Conservation (phyloP, 2,113 vertebrate genomes). For the Isichthys henryi region DNA sequence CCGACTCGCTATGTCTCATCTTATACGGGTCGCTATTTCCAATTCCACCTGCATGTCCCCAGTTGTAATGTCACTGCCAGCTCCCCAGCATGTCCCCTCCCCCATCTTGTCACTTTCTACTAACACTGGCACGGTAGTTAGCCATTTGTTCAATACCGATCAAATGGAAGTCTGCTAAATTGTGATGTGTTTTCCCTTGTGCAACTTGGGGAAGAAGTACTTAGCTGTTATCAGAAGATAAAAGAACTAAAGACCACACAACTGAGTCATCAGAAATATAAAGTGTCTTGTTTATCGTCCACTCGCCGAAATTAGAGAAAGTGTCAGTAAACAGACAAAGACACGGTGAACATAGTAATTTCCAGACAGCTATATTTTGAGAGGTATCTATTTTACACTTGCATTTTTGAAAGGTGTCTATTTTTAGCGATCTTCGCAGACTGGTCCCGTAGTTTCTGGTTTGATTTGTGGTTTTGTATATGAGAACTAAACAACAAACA, state of each 20-base stretch:
- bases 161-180: not conserved
- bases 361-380: slow-evolving; percentile 3
- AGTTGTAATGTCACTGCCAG: not conserved
- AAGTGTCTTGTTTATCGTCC: not conserved
- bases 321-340: not conserved
- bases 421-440: not conserved
- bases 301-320: not conserved
- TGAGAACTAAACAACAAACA: slow-evolving; percentile 11
- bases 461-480: not conserved
- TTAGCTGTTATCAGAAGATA: not conserved
- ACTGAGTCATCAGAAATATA: not conserved
- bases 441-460: not conserved
- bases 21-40: not conserved
- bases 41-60: not conserved
- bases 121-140: not conserved
- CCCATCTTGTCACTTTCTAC: not conserved
- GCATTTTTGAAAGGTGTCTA: not conserved
- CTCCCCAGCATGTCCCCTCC: not conserved
- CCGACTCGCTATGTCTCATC: not conserved
- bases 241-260: not conserved
- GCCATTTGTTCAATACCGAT: not conserved
- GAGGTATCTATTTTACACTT: not conserved
- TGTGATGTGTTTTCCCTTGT: not conserved
- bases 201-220: not conserved
- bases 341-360: not conserved